Evolutionary conservation across 2,797 vertebrate species (phyloP), one percentile per base, ranked within the genome.

Genomic region (Cirrhinus mrigala): DNA sequence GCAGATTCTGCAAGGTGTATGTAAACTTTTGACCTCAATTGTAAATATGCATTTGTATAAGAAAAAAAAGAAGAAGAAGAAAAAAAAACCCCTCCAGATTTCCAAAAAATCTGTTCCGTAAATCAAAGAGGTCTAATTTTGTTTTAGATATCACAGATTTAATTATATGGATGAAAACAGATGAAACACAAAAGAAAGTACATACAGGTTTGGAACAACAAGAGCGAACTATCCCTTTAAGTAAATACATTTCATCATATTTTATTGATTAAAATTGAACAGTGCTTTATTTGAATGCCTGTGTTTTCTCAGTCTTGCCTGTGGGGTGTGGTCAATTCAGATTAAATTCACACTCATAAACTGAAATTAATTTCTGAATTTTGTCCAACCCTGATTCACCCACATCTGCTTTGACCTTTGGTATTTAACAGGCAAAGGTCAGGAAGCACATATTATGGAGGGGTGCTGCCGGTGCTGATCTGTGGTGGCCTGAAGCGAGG

Each of bases 371-470:
- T 14, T 8, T 60, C 44, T 7, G 22, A 27, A 27, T 71, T 70
- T 18, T 44, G n/a, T 58, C 68, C 29, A 58, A 56, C 29, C 15
- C 66, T 60, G 52, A 46, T 70, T 52, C 37, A 70, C 22, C 9
- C 27, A 66, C 33, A 60, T 82, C 54, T 33, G 81, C 60, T 18
- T 18, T 90, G 87, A 91, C 89, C 88, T 92, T 89, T 90, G 87
- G 68, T 90, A 89, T 90, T 87, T 91, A 52, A 75, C 71, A 81
- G 88, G 68, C 81, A 87, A 87, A 88, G 86, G 86, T 56, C 89
- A 89, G 88, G 77, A 82, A 60, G 81, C 83, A 71, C 81, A 80
- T 76, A 71, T 88, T 84, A 85, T 66, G 24, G 68, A 52, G 27
- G 37, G 50, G 9, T 48, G 86, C 85, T 70, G 44, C 62, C 58